A percentile compares a stretch with the other conserved stretches of the same genome.
Evolutionary conservation across 2,797 vertebrate genomes (phyloP).

Genomic region (Carapus acus): DNA sequence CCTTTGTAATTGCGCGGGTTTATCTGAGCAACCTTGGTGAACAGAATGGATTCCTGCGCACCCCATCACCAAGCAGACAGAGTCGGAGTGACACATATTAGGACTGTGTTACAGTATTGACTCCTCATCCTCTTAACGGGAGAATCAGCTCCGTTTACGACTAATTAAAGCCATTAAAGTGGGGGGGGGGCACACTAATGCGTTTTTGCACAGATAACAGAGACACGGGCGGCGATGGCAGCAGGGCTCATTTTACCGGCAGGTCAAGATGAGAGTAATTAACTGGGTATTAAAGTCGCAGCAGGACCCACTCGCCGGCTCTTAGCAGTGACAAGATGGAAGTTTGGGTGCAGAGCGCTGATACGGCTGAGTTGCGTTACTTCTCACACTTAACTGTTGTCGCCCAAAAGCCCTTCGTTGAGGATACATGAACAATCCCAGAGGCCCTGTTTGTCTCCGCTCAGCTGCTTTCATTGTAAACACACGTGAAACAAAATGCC

Average conservation of each 20-base stretch:
- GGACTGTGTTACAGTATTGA: slow-evolving; percentile 58
- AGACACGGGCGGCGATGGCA: slow-evolving; percentile 46
- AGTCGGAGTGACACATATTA: slow-evolving; percentile 38
- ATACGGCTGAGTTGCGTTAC: slow-evolving; percentile 36
- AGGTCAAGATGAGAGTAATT: slow-evolving; percentile 74
- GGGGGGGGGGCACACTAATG: slow-evolving; percentile 52
- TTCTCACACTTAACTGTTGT: slow-evolving; percentile 20
- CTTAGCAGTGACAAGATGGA: slow-evolving; percentile 43
- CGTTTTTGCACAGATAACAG: slow-evolving; percentile 67
- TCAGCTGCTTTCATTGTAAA: background rate
- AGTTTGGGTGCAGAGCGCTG: slow-evolving; percentile 29
- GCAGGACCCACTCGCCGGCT: slow-evolving; percentile 30
- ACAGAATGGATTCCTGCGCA: slow-evolving; percentile 28
- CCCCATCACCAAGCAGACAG: slow-evolving; percentile 41
- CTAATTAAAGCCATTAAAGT: slow-evolving; percentile 74
- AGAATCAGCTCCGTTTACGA: slow-evolving; percentile 65
- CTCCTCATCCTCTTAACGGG: slow-evolving; percentile 59
- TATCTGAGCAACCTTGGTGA: slow-evolving; percentile 17
- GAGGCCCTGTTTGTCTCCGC: slow-evolving; percentile 8
- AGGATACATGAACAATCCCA: slow-evolving; percentile 16
- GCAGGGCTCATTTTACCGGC: slow-evolving; percentile 53
- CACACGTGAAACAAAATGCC: slow-evolving; percentile 1
- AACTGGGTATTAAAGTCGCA: slow-evolving; percentile 57
- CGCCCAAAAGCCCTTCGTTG: slow-evolving; percentile 14
- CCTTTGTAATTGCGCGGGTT: slow-evolving; percentile 40